Percentiles rank a stretch among this genome's conserved stretches.
Evolutionary conservation across 1,140 invertebrate species (phyloP).

Genomic region (Euwallacea similis): DNA sequence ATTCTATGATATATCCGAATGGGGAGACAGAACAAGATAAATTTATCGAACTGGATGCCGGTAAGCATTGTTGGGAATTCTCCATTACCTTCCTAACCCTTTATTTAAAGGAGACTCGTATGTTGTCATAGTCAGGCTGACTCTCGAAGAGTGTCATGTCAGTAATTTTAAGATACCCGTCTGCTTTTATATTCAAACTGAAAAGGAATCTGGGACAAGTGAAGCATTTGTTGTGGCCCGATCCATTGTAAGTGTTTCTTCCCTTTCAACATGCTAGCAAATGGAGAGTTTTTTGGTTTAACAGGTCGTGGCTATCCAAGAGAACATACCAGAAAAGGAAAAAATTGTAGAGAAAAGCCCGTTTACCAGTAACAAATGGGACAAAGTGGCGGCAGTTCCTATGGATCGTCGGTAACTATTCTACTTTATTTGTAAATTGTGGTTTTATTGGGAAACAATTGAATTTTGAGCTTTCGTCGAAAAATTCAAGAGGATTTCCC

Average conservation of each 20-base stretch:
- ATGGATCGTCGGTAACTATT: no score
- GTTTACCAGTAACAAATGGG: slow-evolving; percentile 37
- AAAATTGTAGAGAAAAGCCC: slow-evolving; percentile 31
- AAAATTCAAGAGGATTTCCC: slow-evolving; percentile 1
- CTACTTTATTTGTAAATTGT: neutral
- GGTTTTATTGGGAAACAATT: neutral
- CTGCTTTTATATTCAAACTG: slow-evolving; percentile 29
- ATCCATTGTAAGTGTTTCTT: slow-evolving; percentile 33
- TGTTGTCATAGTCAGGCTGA: slow-evolving; percentile 24
- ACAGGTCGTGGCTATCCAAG: slow-evolving; percentile 18
- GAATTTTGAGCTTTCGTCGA: neutral
- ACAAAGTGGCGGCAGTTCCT: neutral
- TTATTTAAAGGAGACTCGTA: slow-evolving; percentile 25
- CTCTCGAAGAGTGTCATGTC: slow-evolving; percentile 11
- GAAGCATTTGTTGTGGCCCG: slow-evolving; percentile 22
- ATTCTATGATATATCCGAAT: slow-evolving; percentile 20
- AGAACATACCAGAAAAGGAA: slow-evolving; percentile 8
- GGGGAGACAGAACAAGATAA: slow-evolving; percentile 11
- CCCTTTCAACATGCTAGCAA: no score
- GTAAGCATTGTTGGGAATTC: slow-evolving; percentile 16
- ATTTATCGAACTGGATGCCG: slow-evolving; percentile 18
- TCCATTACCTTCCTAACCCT: neutral
- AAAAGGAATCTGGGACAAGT: neutral
- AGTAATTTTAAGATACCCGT: slow-evolving; percentile 37
- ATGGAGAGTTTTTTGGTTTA: no score